Evolutionary conservation across 1,140 invertebrate species (phyloP).

Genomic region (Macrobrachium rosenbergii): DNA sequence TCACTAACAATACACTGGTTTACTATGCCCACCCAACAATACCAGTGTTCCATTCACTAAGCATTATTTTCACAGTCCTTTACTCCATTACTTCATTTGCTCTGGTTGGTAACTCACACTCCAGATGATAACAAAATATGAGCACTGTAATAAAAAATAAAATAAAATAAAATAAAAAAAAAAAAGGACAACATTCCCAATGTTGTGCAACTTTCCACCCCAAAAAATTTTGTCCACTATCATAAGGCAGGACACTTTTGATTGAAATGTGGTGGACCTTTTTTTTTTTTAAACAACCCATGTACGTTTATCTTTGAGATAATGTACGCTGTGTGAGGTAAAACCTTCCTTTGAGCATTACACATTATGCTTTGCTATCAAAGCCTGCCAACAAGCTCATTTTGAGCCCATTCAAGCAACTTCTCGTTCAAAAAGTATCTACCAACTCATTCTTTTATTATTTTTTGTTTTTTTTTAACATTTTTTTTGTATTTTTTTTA

Average conservation of each 20-base stretch:
- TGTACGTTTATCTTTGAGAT: constrained; percentile 57
- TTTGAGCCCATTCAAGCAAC: no score
- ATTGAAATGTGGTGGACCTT: constrained; percentile 58
- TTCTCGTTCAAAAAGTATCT: no score
- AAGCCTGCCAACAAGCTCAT: no score
- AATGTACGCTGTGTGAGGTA: constrained; percentile 57
- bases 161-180: constrained; percentile 14
- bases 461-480: no score
- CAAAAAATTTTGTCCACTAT: constrained; percentile 2
- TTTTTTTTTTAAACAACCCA: constrained; percentile 49
- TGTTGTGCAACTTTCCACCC: constrained; percentile 9
- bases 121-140: constrained; percentile 51
- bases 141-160: constrained; percentile 37
- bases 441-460: no score
- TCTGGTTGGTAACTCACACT: constrained; percentile 34
- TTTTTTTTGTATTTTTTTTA: no score
- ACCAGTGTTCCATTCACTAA: constrained; percentile 28
- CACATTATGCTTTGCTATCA: constrained; percentile 40
- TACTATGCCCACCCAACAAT: constrained; percentile 41
- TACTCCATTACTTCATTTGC: constrained; percentile 5
- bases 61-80: no score
- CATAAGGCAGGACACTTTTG: constrained; percentile 62
- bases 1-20: constrained; percentile 62
- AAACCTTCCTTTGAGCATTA: constrained; percentile 58
- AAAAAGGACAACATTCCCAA: constrained; percentile 4